Conservation (phyloP, 2,113 vertebrate species). For the Pterocles gutturalis region DNA sequence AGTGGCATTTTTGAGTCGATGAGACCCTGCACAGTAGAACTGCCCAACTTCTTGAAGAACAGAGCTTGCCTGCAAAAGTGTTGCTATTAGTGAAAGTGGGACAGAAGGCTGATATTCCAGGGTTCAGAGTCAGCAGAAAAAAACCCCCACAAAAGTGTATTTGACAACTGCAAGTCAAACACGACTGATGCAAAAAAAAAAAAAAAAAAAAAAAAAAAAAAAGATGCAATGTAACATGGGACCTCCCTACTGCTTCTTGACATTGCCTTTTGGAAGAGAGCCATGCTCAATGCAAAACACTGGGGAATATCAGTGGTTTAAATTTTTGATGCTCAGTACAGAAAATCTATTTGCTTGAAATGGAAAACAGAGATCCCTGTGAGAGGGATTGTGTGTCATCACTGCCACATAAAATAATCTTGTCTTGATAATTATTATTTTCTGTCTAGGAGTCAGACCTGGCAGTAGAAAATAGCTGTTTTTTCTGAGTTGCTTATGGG, state of each 20-base stretch:
- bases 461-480: not conserved
- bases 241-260: not conserved
- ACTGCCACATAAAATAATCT: not conserved
- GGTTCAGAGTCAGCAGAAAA: not conserved
- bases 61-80: not conserved
- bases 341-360: slow-evolving; percentile 35
- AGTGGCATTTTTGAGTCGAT: not conserved
- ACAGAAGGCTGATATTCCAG: not conserved
- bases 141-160: not conserved
- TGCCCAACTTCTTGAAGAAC: not conserved
- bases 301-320: not conserved
- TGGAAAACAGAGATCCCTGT: not conserved
- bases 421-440: not conserved
- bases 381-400: not conserved
- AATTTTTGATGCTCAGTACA: not conserved
- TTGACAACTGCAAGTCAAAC: not conserved
- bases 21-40: not conserved
- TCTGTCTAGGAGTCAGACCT: not conserved
- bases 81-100: not conserved
- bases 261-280: not conserved
- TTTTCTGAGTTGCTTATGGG: not conserved
- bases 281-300: not conserved
- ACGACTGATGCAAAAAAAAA: not conserved
- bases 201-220: not conserved
- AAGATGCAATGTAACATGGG: not conserved